Percentiles rank a stretch among this genome's conserved stretches.
phyloP scores from a whole-genome alignment of 2,113 vertebrate species.

The Cebidichthys violaceus region DNA sequence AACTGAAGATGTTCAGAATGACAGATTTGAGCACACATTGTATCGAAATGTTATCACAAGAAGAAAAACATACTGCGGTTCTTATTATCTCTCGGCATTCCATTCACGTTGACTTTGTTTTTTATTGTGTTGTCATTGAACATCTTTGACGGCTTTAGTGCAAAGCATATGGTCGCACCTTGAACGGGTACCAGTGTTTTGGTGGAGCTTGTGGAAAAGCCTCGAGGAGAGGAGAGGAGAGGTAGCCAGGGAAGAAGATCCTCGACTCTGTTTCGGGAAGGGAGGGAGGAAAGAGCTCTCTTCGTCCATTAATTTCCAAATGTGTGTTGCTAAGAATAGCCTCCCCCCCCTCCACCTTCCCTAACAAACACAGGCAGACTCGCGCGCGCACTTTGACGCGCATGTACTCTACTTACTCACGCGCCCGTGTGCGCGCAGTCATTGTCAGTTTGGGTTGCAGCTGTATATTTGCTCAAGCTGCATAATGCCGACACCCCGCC shows the following conservation, averaged over 20 bases:
- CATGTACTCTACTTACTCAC: constrained; percentile 30
- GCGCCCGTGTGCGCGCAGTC: constrained; percentile 61
- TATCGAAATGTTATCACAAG: neutral
- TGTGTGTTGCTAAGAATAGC: constrained; percentile 84
- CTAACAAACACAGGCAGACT: constrained; percentile 61
- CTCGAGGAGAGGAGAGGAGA: constrained; percentile 20
- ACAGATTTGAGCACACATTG: neutral
- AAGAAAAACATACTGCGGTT: neutral
- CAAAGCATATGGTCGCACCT: constrained; percentile 63
- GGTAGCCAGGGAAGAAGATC: neutral
- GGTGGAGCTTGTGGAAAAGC: constrained; percentile 37
- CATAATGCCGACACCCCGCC: constrained; percentile 43
- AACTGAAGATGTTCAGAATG: neutral
- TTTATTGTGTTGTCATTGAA: constrained; percentile 14
- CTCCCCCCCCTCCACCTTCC: constrained; percentile 59
- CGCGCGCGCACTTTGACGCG: constrained; percentile 40
- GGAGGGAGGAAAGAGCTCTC: constrained; percentile 60
- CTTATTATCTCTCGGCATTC: neutral
- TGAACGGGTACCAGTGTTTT: constrained; percentile 46
- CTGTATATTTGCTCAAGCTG: constrained; percentile 60
- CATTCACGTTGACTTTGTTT: neutral
- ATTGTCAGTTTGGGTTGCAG: constrained; percentile 70
- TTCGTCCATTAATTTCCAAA: constrained; percentile 84
- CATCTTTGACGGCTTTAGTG: constrained; percentile 30
- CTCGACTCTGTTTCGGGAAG: neutral